These are phyloP conservation scores for Thrips palmi DNA, from an alignment of 1,140 invertebrate species.

Conservation along the genomic window DNA sequence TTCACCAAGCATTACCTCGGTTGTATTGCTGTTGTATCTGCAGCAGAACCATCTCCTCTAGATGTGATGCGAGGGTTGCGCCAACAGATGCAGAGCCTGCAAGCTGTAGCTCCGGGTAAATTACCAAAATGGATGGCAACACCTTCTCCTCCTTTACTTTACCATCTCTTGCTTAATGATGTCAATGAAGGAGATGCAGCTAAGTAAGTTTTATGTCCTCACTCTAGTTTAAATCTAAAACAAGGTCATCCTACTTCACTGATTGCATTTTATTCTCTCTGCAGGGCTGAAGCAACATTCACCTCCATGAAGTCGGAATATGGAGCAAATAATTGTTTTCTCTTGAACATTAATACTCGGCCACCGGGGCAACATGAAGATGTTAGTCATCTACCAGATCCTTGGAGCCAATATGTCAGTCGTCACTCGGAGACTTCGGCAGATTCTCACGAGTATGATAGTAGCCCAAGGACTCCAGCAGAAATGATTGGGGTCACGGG, in stretches of 20 bases:
- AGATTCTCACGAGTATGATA: slow-evolving; percentile 32
- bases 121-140: slow-evolving; percentile 81
- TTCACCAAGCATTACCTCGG: slow-evolving; percentile 86
- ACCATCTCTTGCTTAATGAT: slow-evolving; percentile 83
- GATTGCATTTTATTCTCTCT: slow-evolving; percentile 21
- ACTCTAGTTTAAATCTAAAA: slow-evolving; percentile 9
- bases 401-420: slow-evolving; percentile 59
- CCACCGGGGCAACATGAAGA: slow-evolving; percentile 31
- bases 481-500: slow-evolving; percentile 29
- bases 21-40: slow-evolving; percentile 65
- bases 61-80: slow-evolving; percentile 56
- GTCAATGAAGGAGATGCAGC: slow-evolving; percentile 36
- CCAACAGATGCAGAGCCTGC: slow-evolving; percentile 58
- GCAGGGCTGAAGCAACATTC: slow-evolving; percentile 62
- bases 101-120: slow-evolving; percentile 50
- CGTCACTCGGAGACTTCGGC: neutral
- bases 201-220: slow-evolving; percentile 28
- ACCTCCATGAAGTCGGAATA: slow-evolving; percentile 69
- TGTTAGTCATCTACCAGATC: slow-evolving; percentile 46
- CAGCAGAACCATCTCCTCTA: slow-evolving; percentile 58
- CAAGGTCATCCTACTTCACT: slow-evolving; percentile 9
- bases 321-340: slow-evolving; percentile 66
- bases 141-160: slow-evolving; percentile 67
- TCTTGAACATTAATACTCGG: slow-evolving; percentile 73
- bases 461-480: slow-evolving; percentile 37